These are phyloP conservation scores for Zaprionus kolodkinae DNA, from an alignment of 1,140 invertebrate species.

Conservation along the genomic window DNA sequence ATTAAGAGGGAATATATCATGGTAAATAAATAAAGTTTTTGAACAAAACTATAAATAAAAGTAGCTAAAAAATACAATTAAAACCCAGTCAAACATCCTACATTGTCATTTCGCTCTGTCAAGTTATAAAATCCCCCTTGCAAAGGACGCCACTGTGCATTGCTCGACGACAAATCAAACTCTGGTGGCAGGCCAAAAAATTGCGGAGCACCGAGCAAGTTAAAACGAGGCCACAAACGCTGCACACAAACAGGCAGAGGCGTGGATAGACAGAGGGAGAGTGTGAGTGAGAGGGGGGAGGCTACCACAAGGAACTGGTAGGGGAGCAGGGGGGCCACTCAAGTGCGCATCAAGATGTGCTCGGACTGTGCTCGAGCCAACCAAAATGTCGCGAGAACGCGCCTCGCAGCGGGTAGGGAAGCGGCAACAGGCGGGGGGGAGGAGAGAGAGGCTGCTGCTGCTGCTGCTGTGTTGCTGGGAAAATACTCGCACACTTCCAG, in stretches of 20 bases:
- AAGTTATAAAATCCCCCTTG: neutral
- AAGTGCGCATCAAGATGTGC: conserved; percentile 14
- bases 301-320: conserved; percentile 39
- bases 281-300: neutral
- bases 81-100: too few relatives aligned
- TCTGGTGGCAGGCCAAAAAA: conserved; percentile 64
- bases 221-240: conserved; percentile 72
- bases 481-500: conserved; percentile 67
- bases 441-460: neutral
- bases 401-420: conserved; percentile 43
- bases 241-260: conserved; percentile 35
- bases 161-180: conserved; percentile 59
- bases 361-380: conserved; percentile 55
- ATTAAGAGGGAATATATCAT: too few relatives aligned
- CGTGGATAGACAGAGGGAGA: too few relatives aligned
- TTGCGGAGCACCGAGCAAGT: conserved; percentile 71
- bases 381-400: conserved; percentile 78
- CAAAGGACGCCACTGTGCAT: conserved; percentile 19
- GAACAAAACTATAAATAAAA: too few relatives aligned
- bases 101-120: too few relatives aligned
- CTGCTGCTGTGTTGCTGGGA: conserved; percentile 26
- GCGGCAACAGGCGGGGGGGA: neutral
- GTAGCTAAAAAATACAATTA: too few relatives aligned
- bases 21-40: too few relatives aligned
- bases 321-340: neutral